Conservation (phyloP, 64 coral and sea anemone species). For the Dendronephthya gigantea region DNA sequence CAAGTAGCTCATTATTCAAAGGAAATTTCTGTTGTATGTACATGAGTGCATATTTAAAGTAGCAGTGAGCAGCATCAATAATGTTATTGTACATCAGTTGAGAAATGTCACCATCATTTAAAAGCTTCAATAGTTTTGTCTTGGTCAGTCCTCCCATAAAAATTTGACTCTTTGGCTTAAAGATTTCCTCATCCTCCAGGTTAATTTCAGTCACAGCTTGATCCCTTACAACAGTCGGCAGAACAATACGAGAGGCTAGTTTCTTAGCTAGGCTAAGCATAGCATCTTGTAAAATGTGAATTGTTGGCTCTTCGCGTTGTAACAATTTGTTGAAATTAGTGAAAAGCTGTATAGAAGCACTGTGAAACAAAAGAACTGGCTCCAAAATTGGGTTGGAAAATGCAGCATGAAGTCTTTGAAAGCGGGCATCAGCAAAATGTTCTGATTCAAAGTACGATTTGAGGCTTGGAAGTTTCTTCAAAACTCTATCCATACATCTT, state of each 20-base stretch:
- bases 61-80: slow-evolving; percentile 24
- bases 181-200: slow-evolving; percentile 23
- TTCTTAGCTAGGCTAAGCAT: slow-evolving; percentile 25
- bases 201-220: slow-evolving; percentile 3
- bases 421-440: not conserved
- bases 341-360: slow-evolving; percentile 30
- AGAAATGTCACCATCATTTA: slow-evolving; percentile 33
- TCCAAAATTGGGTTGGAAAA: slow-evolving; percentile 18
- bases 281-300: slow-evolving; percentile 24
- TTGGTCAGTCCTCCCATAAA: slow-evolving; percentile 37
- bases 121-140: slow-evolving; percentile 26
- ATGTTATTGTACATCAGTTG: not conserved
- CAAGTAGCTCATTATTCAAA: slow-evolving; percentile 25
- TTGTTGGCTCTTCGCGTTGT: slow-evolving; percentile 24
- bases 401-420: slow-evolving; percentile 18
- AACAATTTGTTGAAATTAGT: slow-evolving; percentile 26
- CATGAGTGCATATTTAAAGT: slow-evolving; percentile 18
- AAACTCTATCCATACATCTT: slow-evolving; percentile 30
- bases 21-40: slow-evolving; percentile 46
- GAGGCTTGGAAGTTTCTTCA: slow-evolving; percentile 26
- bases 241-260: slow-evolving; percentile 31
- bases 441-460: slow-evolving; percentile 24
- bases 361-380: slow-evolving; percentile 23
- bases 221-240: slow-evolving; percentile 22
- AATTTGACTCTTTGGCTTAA: slow-evolving; percentile 22